Evolutionary conservation across 2,113 vertebrate species (phyloP), one percentile per base, ranked within the genome.

Genomic region (Copsychus sechellarum): DNA sequence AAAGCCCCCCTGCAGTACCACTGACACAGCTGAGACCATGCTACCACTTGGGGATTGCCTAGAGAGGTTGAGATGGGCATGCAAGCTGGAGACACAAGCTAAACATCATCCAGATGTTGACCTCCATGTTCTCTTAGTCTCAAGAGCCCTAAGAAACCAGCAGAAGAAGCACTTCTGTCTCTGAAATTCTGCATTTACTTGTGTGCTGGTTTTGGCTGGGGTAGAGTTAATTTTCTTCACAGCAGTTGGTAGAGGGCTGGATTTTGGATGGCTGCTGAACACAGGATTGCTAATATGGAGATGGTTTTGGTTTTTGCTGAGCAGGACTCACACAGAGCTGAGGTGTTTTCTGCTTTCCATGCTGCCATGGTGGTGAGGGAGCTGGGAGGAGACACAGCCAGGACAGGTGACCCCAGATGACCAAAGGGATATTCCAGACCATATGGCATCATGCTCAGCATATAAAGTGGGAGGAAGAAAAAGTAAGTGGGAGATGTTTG

Each of bases 321-420:
- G 38, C 51, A 28, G 33, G 11, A 6, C 19, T 66, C 3, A 24
- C 56, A 70, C 2, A 81, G 33, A 26, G 19, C 5, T 0, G 7
- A 81, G 19, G 28, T 0, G 9, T 81, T 45, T 51, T 45, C 53
- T 81, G 22, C 15, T 66, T 51, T 74, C 9, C 38, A 11, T 11
- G 1, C 15, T 58, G 53, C 51, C 36, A 45, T 0, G 0, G 19
- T 20, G 3, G 9, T 36, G 38, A 66, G 28, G 19, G 13, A 13
- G 0, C 0, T 36, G 69, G 6, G 10, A 60, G 28, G 60, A 81
- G 33, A 53, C 45, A 45, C 23, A 60, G 23, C 7, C 4, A 5
- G 60, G 45, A 38, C 11, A 81, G 45, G 51, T 38, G 36, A 81
- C 7, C 20, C 38, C 21, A 66, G 6, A 6, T 29, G 45, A 38